A percentile compares a stretch with the other conserved stretches of the same genome.
Evolutionary conservation across 2,797 vertebrate species (phyloP).

Genomic region (Silurus aristotelis): DNA sequence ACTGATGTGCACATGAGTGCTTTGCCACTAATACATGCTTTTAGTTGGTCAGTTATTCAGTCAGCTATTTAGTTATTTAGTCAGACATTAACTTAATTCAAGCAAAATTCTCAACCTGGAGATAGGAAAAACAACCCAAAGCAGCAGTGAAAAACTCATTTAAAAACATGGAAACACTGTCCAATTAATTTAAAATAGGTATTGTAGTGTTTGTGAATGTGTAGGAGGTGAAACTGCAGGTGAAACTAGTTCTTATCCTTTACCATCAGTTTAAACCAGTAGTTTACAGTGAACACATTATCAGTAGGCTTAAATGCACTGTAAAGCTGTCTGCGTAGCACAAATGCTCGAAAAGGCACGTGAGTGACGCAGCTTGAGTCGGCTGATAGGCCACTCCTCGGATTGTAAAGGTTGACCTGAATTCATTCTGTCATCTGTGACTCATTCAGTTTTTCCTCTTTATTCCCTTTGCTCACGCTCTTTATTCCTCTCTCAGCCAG

Average conservation of each 20-base stretch:
- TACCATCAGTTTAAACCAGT: background rate
- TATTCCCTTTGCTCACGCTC: background rate
- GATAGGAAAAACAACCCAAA: background rate
- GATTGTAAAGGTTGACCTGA: background rate
- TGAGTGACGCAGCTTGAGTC: constrained; percentile 1
- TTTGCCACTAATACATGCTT: background rate
- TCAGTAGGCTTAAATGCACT: background rate
- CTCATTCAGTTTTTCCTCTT: background rate
- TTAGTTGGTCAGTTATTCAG: background rate
- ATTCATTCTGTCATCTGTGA: background rate
- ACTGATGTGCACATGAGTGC: background rate
- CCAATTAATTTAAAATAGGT: background rate
- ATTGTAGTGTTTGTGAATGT: background rate
- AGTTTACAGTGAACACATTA: background rate
- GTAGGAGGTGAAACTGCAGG: constrained; percentile 1
- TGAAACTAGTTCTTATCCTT: constrained; percentile 9
- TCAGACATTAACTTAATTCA: background rate
- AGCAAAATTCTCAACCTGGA: background rate
- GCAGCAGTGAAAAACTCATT: background rate
- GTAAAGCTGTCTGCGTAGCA: background rate
- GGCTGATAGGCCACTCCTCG: background rate
- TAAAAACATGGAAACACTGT: background rate
- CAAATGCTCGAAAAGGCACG: background rate
- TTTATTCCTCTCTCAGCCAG: background rate
- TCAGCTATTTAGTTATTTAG: too few species aligned